Conservation (phyloP, 2,797 vertebrate species). For the Psittacula echo region DNA sequence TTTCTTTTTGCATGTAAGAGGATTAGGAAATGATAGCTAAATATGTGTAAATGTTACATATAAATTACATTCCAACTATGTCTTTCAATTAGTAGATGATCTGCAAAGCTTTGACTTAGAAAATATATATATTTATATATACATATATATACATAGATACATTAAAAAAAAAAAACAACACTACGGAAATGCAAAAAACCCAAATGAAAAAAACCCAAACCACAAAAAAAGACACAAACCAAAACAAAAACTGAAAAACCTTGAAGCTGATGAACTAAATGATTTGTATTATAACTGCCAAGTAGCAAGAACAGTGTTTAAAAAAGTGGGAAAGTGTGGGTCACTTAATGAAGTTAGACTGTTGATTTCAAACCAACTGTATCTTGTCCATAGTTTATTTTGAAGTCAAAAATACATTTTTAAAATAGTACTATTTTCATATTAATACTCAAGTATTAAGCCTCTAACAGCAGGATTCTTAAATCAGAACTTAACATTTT, state of each 20-base stretch:
- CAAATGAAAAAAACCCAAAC: not conserved
- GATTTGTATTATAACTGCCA: not conserved
- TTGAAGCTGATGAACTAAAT: not conserved
- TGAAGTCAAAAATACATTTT: slow-evolving; percentile 27
- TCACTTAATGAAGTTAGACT: not conserved
- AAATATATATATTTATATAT: not conserved
- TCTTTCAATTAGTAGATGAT: not conserved
- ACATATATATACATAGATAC: not conserved
- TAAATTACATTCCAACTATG: not conserved
- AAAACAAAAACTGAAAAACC: not conserved
- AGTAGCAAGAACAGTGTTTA: not conserved
- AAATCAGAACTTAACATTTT: slow-evolving; percentile 25
- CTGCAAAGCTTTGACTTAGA: not conserved
- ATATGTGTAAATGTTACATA: not conserved
- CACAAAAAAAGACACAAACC: not conserved
- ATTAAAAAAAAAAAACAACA: not conserved
- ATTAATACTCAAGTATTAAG: slow-evolving; percentile 26
- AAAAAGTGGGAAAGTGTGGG: not conserved
- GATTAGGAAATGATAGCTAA: not conserved
- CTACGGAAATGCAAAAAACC: not conserved
- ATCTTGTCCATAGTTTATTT: slow-evolving; percentile 36
- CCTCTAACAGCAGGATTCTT: not conserved
- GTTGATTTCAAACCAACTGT: not conserved
- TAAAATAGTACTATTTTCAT: slow-evolving; percentile 47
- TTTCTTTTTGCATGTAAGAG: not conserved